Base-by-base conservation (phyloP, 2,113 vertebrate genomes). In the Synchiropus splendidus region DNA sequence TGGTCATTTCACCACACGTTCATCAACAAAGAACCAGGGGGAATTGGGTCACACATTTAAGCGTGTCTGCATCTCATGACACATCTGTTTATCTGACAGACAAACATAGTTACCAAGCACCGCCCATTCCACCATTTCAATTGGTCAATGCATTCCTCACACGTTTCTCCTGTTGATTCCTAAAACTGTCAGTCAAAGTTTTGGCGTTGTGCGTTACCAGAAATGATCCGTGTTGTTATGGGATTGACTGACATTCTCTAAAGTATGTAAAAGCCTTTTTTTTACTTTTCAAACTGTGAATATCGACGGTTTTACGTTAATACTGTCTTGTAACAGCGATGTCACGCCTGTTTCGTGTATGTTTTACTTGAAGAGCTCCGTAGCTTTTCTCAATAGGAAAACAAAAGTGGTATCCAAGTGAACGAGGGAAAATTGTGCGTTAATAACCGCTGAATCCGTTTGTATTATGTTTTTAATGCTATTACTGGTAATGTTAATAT, bases 241-340 rank as follows among this genome's bases (percentile, higher is more conserved):
- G 67, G 31, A 13, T 62, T 56, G 41, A 50, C 31, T 54, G 59
- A 39, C 34, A 49, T 49, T 38, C 54, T 15, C 40, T 38, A 58
- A 77, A 84, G 83, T 83, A 83, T 70, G 79, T 81, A 14, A 40
- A 67, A 69, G 49, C 74, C 67, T 13, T 39, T 71, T 16, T 70
- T 16, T 55, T 4, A 45, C 49, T 38, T 35, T 4, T 44, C 27
- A 13, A 37, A 39, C 0, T 39, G 36, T 42, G 8, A 18, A 9
- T n/a, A n/a, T n/a, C n/a, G n/a, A n/a, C 11, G 9, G 1, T 15
- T 2, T 17, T 1, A 12, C 8, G n/a, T 6, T 18, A 1, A 8
- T 36, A 1, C 4, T 1, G 8, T 42, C 10, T 51, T 36, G 14
- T 17, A n/a, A n/a, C n/a, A n/a, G n/a, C n/a, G n/a, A n/a, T n/a